Percentiles rank a stretch among this genome's conserved stretches.
Conservation (phyloP, 2,888 invertebrate species). For the Rotaria sp. region DNA sequence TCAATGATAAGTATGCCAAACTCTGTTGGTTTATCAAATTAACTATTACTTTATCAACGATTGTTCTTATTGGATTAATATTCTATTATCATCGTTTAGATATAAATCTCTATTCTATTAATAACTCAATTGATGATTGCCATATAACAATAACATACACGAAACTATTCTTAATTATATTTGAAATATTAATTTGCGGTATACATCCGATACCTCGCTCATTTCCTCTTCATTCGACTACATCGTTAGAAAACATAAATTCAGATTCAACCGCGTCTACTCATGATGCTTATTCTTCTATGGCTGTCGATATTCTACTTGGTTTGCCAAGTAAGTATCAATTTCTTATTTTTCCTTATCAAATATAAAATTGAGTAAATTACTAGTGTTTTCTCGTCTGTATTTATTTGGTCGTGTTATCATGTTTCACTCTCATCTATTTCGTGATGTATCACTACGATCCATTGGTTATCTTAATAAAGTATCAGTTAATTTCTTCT, state of each 20-base stretch:
- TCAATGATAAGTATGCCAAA: slow-evolving; percentile 43
- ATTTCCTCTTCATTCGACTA: too few species aligned
- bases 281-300: not conserved
- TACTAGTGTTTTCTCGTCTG: not conserved
- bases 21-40: slow-evolving; percentile 48
- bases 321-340: not conserved
- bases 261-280: not conserved
- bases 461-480: slow-evolving; percentile 69
- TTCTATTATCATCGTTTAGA: slow-evolving; percentile 50
- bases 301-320: not conserved
- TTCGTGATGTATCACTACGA: slow-evolving; percentile 53
- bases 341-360: not conserved
- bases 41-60: slow-evolving; percentile 48
- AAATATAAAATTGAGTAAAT: not conserved
- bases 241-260: slow-evolving; percentile 38
- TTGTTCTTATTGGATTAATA: slow-evolving; percentile 48
- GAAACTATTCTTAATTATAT: slow-evolving; percentile 61
- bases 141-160: slow-evolving; percentile 48
- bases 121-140: slow-evolving; percentile 53
- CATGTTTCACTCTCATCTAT: slow-evolving; percentile 52
- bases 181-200: slow-evolving; percentile 62
- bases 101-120: slow-evolving; percentile 50
- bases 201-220: slow-evolving; percentile 49
- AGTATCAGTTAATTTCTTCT: slow-evolving; percentile 83
- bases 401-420: slow-evolving; percentile 45